Percentiles rank a stretch among this genome's conserved stretches.
Evolutionary conservation across 2,113 vertebrate species (phyloP).

Genomic region (Picathartes gymnocephalus): DNA sequence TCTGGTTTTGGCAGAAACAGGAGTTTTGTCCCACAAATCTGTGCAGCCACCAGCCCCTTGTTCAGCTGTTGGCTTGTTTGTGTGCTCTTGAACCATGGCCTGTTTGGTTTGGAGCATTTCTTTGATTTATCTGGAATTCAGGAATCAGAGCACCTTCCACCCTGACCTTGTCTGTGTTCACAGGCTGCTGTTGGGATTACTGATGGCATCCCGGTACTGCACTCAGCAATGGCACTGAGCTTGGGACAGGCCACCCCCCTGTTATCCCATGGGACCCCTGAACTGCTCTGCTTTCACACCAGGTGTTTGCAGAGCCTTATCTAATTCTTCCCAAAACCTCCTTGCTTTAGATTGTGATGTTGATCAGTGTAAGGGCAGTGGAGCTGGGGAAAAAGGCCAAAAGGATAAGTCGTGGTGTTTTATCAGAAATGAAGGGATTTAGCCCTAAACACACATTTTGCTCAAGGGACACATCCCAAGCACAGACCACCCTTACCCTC

Average conservation of each 20-base stretch:
- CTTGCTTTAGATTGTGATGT: neutral
- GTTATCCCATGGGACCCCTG: accelerated
- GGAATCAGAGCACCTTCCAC: neutral
- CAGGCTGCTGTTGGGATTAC: accelerated
- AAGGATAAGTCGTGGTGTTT: neutral
- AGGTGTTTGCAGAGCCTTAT: neutral
- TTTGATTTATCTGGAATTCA: neutral
- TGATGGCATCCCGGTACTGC: accelerated
- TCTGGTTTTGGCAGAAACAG: neutral
- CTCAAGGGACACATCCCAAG: neutral
- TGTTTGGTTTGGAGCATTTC: neutral
- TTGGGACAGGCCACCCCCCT: accelerated
- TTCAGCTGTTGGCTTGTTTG: neutral
- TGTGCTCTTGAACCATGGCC: neutral
- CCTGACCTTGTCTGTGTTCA: neutral
- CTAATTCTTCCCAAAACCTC: neutral
- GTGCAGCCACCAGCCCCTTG: neutral
- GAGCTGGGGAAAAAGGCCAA: neutral
- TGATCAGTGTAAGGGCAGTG: neutral
- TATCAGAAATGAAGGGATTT: neutral
- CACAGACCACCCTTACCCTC: neutral
- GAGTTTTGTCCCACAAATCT: accelerated
- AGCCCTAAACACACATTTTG: neutral
- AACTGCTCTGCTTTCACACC: neutral
- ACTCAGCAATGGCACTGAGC: neutral